Conservation (phyloP, 2,888 invertebrate genomes). For the Didymodactylos carnosus region DNA sequence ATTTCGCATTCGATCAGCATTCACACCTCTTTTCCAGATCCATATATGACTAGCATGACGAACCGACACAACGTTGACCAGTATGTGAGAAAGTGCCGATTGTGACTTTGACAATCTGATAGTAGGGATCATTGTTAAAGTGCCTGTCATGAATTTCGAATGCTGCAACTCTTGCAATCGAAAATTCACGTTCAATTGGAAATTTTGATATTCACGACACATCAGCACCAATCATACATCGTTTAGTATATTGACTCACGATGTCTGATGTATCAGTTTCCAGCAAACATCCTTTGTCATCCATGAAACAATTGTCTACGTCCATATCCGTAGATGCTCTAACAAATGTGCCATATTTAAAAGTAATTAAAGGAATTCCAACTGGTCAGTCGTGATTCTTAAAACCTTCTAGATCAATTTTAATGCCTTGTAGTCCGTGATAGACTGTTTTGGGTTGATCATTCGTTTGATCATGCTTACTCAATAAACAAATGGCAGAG, state of each 20-base stretch:
- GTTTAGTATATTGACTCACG: too few relatives aligned
- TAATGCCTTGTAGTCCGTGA: not conserved
- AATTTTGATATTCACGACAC: not conserved
- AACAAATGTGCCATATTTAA: not conserved
- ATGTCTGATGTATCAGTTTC: not conserved
- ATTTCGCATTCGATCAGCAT: too few relatives aligned
- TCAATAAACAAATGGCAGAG: not conserved
- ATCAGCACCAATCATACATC: not conserved
- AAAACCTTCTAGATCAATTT: not conserved
- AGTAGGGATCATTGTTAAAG: not conserved
- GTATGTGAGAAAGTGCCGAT: not conserved
- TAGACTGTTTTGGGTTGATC: not conserved
- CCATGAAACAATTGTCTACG: not conserved
- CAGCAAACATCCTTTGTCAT: not conserved
- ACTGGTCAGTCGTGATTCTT: not conserved
- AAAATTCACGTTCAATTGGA: not conserved
- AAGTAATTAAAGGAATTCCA: not conserved
- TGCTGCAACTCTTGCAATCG: not conserved
- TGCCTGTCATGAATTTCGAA: not conserved
- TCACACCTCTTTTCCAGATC: too few relatives aligned
- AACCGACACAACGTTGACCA: too few relatives aligned
- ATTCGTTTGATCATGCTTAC: not conserved
- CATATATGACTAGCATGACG: too few relatives aligned
- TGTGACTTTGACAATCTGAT: not conserved
- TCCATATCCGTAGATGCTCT: not conserved